Conservation (phyloP, 2,888 invertebrate species). For the Campoplex nolae region DNA sequence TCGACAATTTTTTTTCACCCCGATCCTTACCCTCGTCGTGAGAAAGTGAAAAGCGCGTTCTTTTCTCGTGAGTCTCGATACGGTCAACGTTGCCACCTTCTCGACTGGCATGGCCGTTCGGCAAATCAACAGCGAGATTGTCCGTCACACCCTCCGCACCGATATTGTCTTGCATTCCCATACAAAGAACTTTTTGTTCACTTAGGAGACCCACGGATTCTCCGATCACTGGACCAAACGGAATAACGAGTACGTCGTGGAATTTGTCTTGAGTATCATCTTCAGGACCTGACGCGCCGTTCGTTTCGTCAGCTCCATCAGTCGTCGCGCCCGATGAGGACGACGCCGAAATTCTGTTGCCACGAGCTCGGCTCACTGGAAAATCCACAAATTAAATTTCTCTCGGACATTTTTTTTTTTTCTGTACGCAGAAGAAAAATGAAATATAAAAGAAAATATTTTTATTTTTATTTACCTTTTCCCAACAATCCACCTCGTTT, state of each 20-base stretch:
- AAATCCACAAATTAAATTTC: neutral
- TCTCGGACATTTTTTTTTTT: neutral
- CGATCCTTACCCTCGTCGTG: slow-evolving; percentile 89
- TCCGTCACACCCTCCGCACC: slow-evolving; percentile 76
- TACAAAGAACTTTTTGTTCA: slow-evolving; percentile 87
- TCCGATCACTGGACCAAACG: slow-evolving; percentile 87
- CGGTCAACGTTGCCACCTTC: slow-evolving; percentile 80
- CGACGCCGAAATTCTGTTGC: slow-evolving; percentile 75
- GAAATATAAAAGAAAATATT: no score
- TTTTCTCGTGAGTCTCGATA: slow-evolving; percentile 83
- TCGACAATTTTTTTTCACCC: neutral
- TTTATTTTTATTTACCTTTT: slow-evolving; percentile 80
- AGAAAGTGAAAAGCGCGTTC: slow-evolving; percentile 90
- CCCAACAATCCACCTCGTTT: slow-evolving; percentile 82
- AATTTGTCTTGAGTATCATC: slow-evolving; percentile 80
- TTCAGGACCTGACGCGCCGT: slow-evolving; percentile 78
- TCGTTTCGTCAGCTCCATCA: slow-evolving; percentile 77
- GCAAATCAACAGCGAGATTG: slow-evolving; percentile 78
- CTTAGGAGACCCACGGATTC: slow-evolving; percentile 89
- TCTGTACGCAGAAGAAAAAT: no score
- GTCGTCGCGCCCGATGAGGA: slow-evolving; percentile 79
- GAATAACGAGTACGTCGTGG: slow-evolving; percentile 89
- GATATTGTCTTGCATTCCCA: slow-evolving; percentile 79
- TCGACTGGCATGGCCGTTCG: slow-evolving; percentile 82
- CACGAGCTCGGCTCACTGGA: slow-evolving; percentile 77